Percentiles rank a stretch among this genome's conserved stretches.
These are phyloP conservation scores for Aphidoletes aphidimyza DNA, from an alignment of 2,888 invertebrate genomes.

Conservation along the genomic window DNA sequence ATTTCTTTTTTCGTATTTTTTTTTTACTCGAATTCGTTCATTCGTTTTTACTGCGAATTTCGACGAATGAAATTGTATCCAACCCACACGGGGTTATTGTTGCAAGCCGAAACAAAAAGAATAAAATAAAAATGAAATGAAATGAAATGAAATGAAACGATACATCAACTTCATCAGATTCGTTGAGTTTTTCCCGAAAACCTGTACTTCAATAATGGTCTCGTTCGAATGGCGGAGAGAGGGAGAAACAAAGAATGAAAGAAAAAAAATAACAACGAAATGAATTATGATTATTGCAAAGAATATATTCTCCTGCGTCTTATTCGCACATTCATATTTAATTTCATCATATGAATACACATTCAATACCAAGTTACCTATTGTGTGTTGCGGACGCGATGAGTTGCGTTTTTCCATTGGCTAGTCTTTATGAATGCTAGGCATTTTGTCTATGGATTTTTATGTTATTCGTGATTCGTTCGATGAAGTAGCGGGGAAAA, in stretches of 20 bases:
- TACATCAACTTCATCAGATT: conserved; percentile 21
- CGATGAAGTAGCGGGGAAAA: not conserved
- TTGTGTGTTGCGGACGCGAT: not conserved
- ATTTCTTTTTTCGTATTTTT: not conserved
- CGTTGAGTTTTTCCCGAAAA: not conserved
- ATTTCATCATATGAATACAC: conserved; percentile 52
- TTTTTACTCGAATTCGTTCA: no score
- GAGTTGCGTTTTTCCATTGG: not conserved
- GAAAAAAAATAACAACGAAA: no score
- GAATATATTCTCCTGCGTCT: conserved; percentile 44
- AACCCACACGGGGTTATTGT: conserved; percentile 17
- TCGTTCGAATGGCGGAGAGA: not conserved
- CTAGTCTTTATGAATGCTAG: not conserved
- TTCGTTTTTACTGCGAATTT: not conserved
- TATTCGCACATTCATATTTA: conserved; percentile 54
- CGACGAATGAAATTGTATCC: not conserved
- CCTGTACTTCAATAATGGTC: no score
- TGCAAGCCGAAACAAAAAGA: not conserved
- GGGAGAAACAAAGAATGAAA: no score
- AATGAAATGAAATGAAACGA: conserved; percentile 28
- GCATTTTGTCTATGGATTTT: not conserved
- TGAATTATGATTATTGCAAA: conserved; percentile 48
- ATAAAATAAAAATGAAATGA: no score
- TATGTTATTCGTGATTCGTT: not conserved
- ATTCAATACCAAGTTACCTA: conserved; percentile 6